phyloP scores from a whole-genome alignment of 2,113 vertebrate genomes.

The Pelecanus crispus region DNA sequence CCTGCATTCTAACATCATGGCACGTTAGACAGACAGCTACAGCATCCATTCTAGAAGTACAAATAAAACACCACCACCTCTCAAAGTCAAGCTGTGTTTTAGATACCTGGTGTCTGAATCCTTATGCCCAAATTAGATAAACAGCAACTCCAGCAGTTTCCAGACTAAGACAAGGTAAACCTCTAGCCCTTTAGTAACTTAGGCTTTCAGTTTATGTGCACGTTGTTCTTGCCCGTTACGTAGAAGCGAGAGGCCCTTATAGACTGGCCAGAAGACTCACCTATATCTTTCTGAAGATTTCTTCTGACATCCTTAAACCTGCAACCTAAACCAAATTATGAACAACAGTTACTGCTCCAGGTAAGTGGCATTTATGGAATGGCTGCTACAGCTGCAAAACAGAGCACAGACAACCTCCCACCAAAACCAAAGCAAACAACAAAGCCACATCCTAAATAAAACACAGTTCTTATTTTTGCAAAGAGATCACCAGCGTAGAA shows the following conservation, averaged over 20 bases:
- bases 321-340: constrained; percentile 74
- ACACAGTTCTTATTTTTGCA: background rate
- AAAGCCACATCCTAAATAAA: background rate
- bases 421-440: background rate
- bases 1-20: background rate
- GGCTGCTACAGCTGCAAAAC: background rate
- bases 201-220: background rate
- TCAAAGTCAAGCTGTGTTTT: background rate
- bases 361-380: background rate
- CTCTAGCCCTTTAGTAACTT: background rate
- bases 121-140: background rate
- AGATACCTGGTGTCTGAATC: accelerated
- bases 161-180: background rate
- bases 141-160: background rate
- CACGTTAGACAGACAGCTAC: background rate
- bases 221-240: background rate
- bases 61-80: background rate
- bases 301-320: constrained; percentile 86
- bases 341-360: background rate
- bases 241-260: background rate
- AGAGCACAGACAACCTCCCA: background rate
- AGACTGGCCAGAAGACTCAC: constrained; percentile 58
- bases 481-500: background rate
- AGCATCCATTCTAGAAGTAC: background rate
- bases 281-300: constrained; percentile 84